Conservation (phyloP, 2,797 vertebrate genomes). For the Chelon labrosus region DNA sequence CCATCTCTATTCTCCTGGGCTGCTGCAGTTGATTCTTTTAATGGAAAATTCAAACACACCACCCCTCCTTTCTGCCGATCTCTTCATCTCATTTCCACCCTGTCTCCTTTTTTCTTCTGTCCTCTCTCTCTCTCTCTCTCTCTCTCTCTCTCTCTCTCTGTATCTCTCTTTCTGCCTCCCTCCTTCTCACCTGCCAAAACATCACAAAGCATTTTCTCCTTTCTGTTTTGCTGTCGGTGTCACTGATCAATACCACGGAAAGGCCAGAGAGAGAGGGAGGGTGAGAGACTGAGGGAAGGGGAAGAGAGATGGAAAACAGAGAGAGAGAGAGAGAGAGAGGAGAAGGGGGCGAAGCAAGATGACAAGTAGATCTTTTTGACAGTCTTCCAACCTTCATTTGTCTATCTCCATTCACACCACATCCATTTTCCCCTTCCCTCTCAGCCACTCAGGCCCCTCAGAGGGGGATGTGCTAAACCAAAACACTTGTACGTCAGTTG, state of each 20-base stretch:
- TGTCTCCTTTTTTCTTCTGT: constrained; percentile 18
- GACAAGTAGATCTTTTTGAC: constrained; percentile 16
- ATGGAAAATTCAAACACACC: constrained; percentile 70
- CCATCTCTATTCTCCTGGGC: constrained; percentile 59
- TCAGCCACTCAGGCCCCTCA: constrained; percentile 32
- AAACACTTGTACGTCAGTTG: constrained; percentile 63
- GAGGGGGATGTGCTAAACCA: constrained; percentile 68
- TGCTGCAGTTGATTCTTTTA: constrained; percentile 69
- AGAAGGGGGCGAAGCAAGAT: background rate
- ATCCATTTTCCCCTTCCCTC: background rate
- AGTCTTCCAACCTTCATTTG: background rate
- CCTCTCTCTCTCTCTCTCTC: constrained; percentile 16
- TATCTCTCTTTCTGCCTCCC: constrained; percentile 23
- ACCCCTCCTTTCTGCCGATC: constrained; percentile 22
- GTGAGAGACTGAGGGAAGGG: background rate
- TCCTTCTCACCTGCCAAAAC: constrained; percentile 80
- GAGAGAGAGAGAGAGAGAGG: background rate
- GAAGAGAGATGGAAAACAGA: constrained; percentile 15
- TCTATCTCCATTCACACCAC: background rate
- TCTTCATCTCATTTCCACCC: constrained; percentile 24
- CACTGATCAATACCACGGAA: constrained; percentile 88
- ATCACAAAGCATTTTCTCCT: constrained; percentile 81
- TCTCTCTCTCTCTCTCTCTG: constrained; percentile 20
- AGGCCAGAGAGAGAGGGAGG: constrained; percentile 78
- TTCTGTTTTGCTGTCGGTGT: constrained; percentile 82